Percentiles rank a stretch among this genome's conserved stretches.
phyloP scores from a whole-genome alignment of 2,797 vertebrate species.

The Gallinago solitaria region DNA sequence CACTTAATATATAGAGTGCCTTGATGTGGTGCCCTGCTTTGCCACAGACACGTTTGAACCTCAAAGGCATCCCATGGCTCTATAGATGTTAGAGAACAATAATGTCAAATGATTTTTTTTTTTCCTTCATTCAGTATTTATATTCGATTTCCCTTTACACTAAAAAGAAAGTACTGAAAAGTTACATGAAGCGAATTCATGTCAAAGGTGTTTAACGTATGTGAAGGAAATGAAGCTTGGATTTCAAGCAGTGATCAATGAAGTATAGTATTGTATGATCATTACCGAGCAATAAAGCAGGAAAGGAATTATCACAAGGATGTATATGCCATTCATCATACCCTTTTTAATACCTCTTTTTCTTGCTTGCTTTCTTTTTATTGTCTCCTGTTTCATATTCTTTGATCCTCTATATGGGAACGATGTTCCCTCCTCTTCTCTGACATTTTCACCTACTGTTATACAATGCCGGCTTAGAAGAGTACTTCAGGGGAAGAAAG shows the following conservation, averaged over 20 bases:
- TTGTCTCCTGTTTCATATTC: conserved; percentile 67
- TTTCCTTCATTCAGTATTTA: conserved; percentile 72
- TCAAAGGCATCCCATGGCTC: conserved; percentile 63
- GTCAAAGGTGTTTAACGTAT: conserved; percentile 75
- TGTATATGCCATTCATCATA: conserved; percentile 72
- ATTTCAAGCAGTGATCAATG: conserved; percentile 77
- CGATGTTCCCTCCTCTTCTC: conserved; percentile 54
- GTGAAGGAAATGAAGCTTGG: conserved; percentile 75
- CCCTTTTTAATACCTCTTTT: conserved; percentile 67
- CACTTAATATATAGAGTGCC: conserved; percentile 52
- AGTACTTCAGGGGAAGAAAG: conserved; percentile 41
- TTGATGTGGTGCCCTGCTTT: conserved; percentile 72
- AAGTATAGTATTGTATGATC: conserved; percentile 73
- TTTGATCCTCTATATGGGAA: conserved; percentile 70
- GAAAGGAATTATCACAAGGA: conserved; percentile 74
- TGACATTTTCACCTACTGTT: conserved; percentile 69
- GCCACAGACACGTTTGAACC: conserved; percentile 60
- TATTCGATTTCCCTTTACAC: conserved; percentile 66
- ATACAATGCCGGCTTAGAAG: conserved; percentile 51
- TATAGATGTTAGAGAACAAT: conserved; percentile 72
- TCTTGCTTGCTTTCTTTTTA: conserved; percentile 71
- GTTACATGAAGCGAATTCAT: conserved; percentile 73
- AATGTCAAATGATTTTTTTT: conserved; percentile 55
- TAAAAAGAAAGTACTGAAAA: conserved; percentile 72
- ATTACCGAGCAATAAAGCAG: conserved; percentile 72